Evolutionary conservation across 2,113 vertebrate genomes (phyloP).

Genomic region (Notechis scutatus): DNA sequence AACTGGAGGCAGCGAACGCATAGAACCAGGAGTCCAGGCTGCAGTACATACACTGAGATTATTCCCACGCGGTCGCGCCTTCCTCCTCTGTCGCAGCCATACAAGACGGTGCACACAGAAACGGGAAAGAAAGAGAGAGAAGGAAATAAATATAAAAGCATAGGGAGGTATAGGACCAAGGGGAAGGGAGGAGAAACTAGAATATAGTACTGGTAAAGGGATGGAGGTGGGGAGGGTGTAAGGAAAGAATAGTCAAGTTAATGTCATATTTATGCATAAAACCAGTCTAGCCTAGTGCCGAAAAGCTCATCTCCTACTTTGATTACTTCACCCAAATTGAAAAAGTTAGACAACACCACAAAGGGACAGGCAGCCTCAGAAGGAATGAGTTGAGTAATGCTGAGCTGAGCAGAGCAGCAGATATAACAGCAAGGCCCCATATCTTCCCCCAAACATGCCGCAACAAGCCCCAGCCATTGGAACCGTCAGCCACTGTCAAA

Average conservation of each 20-base stretch:
- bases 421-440: constrained; percentile 31
- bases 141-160: constrained; percentile 68
- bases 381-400: constrained; percentile 41
- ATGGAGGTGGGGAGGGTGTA: not conserved
- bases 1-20: not conserved
- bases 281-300: not conserved
- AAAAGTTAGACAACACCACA: constrained; percentile 27
- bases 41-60: constrained; percentile 91
- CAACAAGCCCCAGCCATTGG: constrained; percentile 19
- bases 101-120: constrained; percentile 77
- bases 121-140: constrained; percentile 63
- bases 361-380: constrained; percentile 45
- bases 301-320: not conserved
- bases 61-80: constrained; percentile 89
- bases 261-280: constrained; percentile 11
- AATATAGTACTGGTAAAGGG: constrained; percentile 18
- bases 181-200: constrained; percentile 10
- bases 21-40: constrained; percentile 48
- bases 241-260: constrained; percentile 41
- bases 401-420: constrained; percentile 28
- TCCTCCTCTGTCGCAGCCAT: constrained; percentile 88
- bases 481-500: constrained; percentile 19
- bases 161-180: constrained; percentile 14
- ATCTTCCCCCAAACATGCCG: constrained; percentile 12
- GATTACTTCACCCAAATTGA: constrained; percentile 35